Evolutionary conservation across 2,113 vertebrate species (phyloP), one percentile per base, ranked within the genome.

Genomic region (Columba livia): DNA sequence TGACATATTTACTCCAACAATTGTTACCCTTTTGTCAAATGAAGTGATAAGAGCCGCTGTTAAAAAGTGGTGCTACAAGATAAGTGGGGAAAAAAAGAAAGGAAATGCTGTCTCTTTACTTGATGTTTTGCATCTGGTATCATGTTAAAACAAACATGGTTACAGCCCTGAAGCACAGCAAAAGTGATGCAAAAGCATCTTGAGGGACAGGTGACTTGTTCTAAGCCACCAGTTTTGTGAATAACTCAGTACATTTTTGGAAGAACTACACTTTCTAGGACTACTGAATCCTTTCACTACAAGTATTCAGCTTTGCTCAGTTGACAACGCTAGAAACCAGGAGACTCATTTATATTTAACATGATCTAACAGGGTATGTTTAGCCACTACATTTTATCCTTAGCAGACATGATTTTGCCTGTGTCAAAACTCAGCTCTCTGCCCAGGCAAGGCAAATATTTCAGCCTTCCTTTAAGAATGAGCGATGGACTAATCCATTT

Each of bases 401-500:
- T 4, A 95, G 96, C 54, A 94, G 91, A 95, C 83, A 84, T 13
- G 85, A 90, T 85, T 97, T 95, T 69, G 96, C 75, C 92, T 85
- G 94, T 81, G 91, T 94, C 96, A 95, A 74, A 90, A 79, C 75
- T 93, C 93, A 72, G 78, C 90, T 97, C 94, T 95, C 89, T 91
- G 88, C 82, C 85, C 89, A 94, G 93, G 87, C 97, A 90, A 98
- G 94, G 97, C 95, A 9, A 96, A n/a, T 90, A 81, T 94, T 95
- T 97, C 90, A 94, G 94, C 93, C 96, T 97, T 90, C 92, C 96
- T 88, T 84, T 36, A 95, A 94, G 96, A 96, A 97, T 51, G 94
- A 95, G 96, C 70, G 89, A 88, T 96, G 91, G 90, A 93, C 97
- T 97, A 89, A 96, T 97, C 97, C 96, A 96, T 85, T 92, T 80